These are phyloP conservation scores for Oenanthe melanoleuca DNA, from an alignment of 2,113 vertebrate genomes.

Conservation along the genomic window DNA sequence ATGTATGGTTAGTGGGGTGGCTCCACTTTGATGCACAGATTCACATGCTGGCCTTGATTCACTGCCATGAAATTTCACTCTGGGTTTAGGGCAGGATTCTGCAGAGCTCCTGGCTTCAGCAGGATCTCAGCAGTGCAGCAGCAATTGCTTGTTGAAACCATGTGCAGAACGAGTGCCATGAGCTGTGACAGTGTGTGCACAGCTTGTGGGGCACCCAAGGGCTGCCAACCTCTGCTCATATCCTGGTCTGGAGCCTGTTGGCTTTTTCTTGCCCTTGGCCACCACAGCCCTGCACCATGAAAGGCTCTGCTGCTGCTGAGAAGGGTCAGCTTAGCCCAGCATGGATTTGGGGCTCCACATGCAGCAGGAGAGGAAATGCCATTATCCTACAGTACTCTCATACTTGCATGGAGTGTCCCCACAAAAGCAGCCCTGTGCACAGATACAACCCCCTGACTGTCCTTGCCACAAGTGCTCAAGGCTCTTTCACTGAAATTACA, in stretches of 20 bases:
- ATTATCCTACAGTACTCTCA: background rate
- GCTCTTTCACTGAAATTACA: background rate
- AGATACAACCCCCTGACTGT: background rate
- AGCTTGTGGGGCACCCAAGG: background rate
- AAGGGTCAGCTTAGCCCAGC: background rate
- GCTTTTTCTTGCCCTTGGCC: background rate
- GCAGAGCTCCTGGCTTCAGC: background rate
- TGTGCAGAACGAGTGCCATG: background rate
- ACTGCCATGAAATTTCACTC: accelerated
- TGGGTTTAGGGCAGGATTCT: background rate
- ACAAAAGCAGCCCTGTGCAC: background rate
- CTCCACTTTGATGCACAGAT: background rate
- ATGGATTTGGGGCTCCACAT: background rate
- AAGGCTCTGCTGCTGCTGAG: background rate
- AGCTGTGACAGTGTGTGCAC: background rate
- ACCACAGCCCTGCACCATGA: background rate
- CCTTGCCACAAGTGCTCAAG: background rate
- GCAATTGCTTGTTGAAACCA: background rate
- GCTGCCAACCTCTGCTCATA: background rate
- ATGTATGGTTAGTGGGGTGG: background rate
- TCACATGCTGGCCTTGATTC: background rate
- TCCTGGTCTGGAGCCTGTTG: background rate
- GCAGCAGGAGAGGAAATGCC: background rate
- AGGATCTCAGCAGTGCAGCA: background rate
- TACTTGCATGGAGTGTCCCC: background rate